phyloP scores from a whole-genome alignment of 2,113 vertebrate genomes.

The Bubo blakistoni region DNA sequence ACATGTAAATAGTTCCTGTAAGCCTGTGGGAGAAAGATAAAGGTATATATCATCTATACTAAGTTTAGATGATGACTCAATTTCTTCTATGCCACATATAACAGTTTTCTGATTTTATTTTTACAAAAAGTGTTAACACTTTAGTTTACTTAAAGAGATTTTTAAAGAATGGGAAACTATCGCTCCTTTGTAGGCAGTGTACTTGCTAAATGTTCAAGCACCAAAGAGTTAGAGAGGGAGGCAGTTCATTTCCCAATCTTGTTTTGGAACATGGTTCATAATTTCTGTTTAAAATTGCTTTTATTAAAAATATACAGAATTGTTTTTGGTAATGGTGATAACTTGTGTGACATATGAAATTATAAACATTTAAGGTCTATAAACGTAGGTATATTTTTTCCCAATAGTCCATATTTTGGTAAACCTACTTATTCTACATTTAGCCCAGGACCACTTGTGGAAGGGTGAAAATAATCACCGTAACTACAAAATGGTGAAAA shows the following conservation, averaged over 20 bases:
- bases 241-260: not conserved
- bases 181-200: not conserved
- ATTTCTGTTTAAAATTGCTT: not conserved
- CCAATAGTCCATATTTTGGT: not conserved
- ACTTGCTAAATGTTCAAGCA: not conserved
- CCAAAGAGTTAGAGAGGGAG: not conserved
- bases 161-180: not conserved
- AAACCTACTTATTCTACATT: not conserved
- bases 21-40: not conserved
- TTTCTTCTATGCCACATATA: not conserved
- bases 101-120: not conserved
- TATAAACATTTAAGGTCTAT: slow-evolving; percentile 1
- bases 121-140: not conserved
- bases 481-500: not conserved
- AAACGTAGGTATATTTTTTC: not conserved
- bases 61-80: not conserved
- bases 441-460: not conserved
- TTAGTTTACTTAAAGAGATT: not conserved
- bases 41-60: not conserved
- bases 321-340: not conserved
- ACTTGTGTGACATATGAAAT: not conserved
- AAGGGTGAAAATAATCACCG: not conserved
- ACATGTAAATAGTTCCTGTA: not conserved
- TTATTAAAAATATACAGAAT: not conserved
- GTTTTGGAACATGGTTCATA: not conserved